Percentiles rank a stretch among this genome's conserved stretches.
phyloP scores from a whole-genome alignment of 2,888 invertebrate species.

The Plagiodera versicolora region DNA sequence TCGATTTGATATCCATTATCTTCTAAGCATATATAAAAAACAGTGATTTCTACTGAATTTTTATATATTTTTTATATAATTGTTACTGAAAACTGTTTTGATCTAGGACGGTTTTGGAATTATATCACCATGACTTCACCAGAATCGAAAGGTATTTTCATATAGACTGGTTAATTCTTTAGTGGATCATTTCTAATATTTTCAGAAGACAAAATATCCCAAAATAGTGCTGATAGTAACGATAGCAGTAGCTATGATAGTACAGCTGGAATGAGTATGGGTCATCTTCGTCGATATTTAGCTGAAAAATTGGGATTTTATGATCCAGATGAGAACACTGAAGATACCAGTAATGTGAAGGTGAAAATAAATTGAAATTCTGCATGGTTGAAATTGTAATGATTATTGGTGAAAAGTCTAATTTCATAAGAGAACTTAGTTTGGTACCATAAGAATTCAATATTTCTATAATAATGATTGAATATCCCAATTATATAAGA shows the following conservation, averaged over 20 bases:
- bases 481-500: no score
- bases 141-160: conserved; percentile 7
- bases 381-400: no score
- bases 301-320: conserved; percentile 66
- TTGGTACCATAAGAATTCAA: no score
- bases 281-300: conserved; percentile 66
- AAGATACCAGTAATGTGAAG: conserved; percentile 44
- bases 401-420: no score
- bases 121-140: conserved; percentile 7
- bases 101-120: not conserved
- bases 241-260: conserved; percentile 15
- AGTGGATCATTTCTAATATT: not conserved
- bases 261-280: conserved; percentile 56
- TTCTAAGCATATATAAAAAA: no score
- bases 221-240: not conserved
- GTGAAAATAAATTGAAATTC: conserved; percentile 17
- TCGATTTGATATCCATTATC: conserved; percentile 15
- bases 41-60: no score
- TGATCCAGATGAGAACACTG: conserved; percentile 50
- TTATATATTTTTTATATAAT: no score
- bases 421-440: no score
- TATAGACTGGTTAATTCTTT: not conserved
- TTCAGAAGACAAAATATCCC: not conserved
- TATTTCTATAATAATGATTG: no score
- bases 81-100: no score